Conservation (phyloP, 2,888 invertebrate genomes). For the Oscheius myriophilus region DNA sequence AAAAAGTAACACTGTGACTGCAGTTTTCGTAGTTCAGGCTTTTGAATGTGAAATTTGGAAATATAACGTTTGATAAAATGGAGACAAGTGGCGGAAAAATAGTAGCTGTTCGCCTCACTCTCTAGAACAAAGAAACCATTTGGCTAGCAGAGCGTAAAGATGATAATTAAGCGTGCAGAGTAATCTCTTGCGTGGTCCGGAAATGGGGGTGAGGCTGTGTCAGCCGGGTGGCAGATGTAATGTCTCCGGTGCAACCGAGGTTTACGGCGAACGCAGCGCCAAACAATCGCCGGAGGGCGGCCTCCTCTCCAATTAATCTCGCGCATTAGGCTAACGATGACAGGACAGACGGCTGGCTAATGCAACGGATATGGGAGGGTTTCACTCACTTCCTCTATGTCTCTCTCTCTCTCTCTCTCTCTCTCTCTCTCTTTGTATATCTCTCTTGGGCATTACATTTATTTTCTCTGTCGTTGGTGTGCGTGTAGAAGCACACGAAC, state of each 20-base stretch:
- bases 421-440: no score
- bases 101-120: no score
- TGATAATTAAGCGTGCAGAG: background rate
- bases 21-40: no score
- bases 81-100: no score
- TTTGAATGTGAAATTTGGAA: no score
- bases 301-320: conserved; percentile 23
- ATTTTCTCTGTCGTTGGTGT: no score
- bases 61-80: no score
- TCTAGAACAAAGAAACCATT: no score
- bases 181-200: background rate
- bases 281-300: conserved; percentile 25
- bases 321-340: conserved; percentile 16
- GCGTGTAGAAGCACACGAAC: no score
- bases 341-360: background rate
- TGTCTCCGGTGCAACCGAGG: conserved; percentile 10
- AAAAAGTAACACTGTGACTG: no score
- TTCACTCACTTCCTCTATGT: conserved; percentile 2
- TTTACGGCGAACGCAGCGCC: conserved; percentile 21
- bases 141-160: background rate
- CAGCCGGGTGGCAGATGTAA: background rate
- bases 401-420: no score
- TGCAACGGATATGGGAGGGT: background rate
- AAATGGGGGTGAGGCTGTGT: background rate
- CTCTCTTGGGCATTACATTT: no score